Conservation (phyloP, 2,797 vertebrate species). For the Acrossocheilus wenchowensis region DNA sequence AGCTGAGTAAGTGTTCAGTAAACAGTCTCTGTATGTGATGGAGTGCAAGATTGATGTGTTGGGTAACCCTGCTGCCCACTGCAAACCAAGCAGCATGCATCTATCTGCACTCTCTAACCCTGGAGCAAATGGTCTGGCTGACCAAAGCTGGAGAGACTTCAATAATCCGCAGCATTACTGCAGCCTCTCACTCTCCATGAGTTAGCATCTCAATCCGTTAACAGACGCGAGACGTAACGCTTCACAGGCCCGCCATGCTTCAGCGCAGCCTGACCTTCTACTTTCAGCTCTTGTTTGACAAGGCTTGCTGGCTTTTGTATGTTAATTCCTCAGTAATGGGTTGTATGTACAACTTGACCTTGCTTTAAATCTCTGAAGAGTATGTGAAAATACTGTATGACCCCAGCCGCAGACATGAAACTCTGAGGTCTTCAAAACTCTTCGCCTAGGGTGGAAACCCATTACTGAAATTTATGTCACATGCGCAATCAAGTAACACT, state of each 20-base stretch:
- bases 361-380: conserved; percentile 60
- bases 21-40: conserved; percentile 36
- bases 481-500: background rate
- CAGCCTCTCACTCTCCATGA: conserved; percentile 73
- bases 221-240: conserved; percentile 71
- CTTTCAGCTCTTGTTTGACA: conserved; percentile 66
- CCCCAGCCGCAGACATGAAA: conserved; percentile 63
- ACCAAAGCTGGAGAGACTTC: conserved; percentile 59
- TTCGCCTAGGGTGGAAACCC: conserved; percentile 41
- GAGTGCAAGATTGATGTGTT: conserved; percentile 40
- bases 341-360: conserved; percentile 65
- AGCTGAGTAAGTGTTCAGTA: conserved; percentile 22
- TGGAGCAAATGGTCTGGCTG: conserved; percentile 15
- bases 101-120: conserved; percentile 24
- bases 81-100: conserved; percentile 28
- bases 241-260: conserved; percentile 61
- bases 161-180: conserved; percentile 77
- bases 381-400: conserved; percentile 56
- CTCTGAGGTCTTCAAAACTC: conserved; percentile 32
- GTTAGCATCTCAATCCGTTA: conserved; percentile 81
- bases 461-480: conserved; percentile 33
- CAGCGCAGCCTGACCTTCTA: conserved; percentile 51
- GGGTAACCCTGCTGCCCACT: conserved; percentile 41
- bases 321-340: conserved; percentile 73
- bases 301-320: conserved; percentile 65